These are phyloP conservation scores for Acanthosepion lycidas DNA, from an alignment of 2,888 invertebrate species.

Conservation along the genomic window DNA sequence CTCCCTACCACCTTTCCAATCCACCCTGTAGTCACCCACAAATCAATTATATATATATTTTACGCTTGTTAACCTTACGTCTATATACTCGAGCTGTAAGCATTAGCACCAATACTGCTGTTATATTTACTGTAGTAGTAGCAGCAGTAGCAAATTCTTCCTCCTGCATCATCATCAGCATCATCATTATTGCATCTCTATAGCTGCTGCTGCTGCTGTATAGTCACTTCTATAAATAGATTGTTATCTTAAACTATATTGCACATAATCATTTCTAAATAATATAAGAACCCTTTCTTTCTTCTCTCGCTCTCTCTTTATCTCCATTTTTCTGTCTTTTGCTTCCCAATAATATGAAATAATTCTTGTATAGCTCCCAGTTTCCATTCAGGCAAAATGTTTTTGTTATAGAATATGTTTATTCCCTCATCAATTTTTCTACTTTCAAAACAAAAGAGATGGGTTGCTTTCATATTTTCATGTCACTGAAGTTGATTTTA, in stretches of 20 bases:
- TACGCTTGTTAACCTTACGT: neutral
- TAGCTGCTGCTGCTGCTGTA: neutral
- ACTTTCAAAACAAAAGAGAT: neutral
- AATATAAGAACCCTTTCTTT: neutral
- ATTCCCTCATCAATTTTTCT: neutral
- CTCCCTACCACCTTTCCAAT: neutral
- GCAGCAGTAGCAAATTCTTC: neutral
- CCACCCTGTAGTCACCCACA: neutral
- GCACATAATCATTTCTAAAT: conserved; percentile 5
- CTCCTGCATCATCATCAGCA: neutral
- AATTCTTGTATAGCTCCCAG: too few relatives aligned
- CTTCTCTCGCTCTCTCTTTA: neutral
- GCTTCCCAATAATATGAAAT: too few relatives aligned
- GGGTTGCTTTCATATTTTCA: neutral
- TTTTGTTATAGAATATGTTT: neutral
- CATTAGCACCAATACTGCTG: neutral
- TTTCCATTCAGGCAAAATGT: too few relatives aligned
- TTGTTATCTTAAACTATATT: neutral
- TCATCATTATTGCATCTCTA: neutral
- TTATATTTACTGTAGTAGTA: conserved; percentile 3
- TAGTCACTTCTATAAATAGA: conserved; percentile 22
- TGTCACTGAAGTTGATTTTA: neutral
- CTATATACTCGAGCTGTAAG: neutral
- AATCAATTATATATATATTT: conserved; percentile 1
- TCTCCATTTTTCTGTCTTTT: neutral